phyloP scores from a whole-genome alignment of 1,140 invertebrate genomes.

The Pachypsylla venusta region DNA sequence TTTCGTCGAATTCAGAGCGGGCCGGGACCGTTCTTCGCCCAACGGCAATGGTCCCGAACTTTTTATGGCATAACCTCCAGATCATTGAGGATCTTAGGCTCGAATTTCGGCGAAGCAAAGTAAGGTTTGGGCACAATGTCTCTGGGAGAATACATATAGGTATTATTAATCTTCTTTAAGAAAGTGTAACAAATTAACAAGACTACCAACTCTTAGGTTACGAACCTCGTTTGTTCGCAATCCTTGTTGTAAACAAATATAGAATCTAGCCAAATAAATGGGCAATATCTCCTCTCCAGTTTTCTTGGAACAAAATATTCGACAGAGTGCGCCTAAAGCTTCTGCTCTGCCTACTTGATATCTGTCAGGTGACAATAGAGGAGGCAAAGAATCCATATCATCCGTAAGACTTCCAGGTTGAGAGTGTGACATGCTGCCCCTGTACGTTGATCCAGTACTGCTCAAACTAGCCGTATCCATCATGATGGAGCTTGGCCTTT shows the following conservation, averaged over 20 bases:
- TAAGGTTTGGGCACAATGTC: too few species aligned
- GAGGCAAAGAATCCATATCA: conserved; percentile 19
- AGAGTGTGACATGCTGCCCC: conserved; percentile 21
- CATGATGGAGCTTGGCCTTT: conserved; percentile 19
- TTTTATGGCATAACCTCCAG: too few species aligned
- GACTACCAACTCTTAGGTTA: too few species aligned
- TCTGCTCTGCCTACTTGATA: conserved; percentile 80
- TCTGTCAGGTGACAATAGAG: conserved; percentile 37
- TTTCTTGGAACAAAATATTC: conserved; percentile 92
- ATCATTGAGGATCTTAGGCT: too few species aligned
- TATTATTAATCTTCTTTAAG: too few species aligned
- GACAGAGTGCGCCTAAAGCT: conserved; percentile 83
- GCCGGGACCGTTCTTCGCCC: too few species aligned
- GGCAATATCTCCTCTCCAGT: conserved; percentile 88
- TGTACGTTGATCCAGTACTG: conserved; percentile 12
- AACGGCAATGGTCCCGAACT: too few species aligned
- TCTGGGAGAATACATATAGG: too few species aligned
- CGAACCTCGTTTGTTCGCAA: conserved; percentile 50
- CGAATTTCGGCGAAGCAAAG: too few species aligned
- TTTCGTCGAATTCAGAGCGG: too few species aligned
- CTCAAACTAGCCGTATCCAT: conserved; percentile 14
- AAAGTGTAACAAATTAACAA: too few species aligned
- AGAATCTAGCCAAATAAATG: conserved; percentile 88
- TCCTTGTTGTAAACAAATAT: conserved; percentile 78
- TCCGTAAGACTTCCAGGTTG: conserved; percentile 25